phyloP scores from a whole-genome alignment of 2,888 invertebrate species.

The Ethmia dodecea region DNA sequence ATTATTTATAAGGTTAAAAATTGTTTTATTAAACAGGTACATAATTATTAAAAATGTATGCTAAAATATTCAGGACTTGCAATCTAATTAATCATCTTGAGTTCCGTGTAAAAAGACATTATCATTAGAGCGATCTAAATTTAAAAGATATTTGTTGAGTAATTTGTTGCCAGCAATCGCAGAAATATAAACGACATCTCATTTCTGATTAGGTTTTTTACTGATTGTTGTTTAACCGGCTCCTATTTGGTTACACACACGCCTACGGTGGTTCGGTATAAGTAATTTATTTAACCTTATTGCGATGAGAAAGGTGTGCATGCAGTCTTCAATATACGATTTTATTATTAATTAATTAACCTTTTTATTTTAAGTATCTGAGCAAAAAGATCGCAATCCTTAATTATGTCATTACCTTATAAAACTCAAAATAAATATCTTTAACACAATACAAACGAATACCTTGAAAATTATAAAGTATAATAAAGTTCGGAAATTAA shows the following conservation, averaged over 20 bases:
- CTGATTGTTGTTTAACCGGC: slow-evolving; percentile 15
- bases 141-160: too few species aligned
- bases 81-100: slow-evolving; percentile 11
- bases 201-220: too few species aligned
- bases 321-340: slow-evolving; percentile 8
- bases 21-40: too few species aligned
- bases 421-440: slow-evolving; percentile 1
- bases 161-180: too few species aligned
- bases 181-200: too few species aligned
- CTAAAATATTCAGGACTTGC: slow-evolving; percentile 2
- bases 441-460: slow-evolving; percentile 21
- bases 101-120: slow-evolving; percentile 8
- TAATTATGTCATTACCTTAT: neutral
- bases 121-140: slow-evolving; percentile 4
- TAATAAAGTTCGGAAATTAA: slow-evolving; percentile 27
- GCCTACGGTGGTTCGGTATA: slow-evolving; percentile 1
- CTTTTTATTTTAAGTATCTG: slow-evolving; percentile 17
- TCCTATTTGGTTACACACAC: slow-evolving; percentile 9
- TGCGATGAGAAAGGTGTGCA: slow-evolving; percentile 16
- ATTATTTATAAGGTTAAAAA: slow-evolving; percentile 25
- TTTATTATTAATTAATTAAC: slow-evolving; percentile 13
- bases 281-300: slow-evolving; percentile 18
- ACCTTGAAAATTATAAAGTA: neutral
- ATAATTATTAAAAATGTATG: slow-evolving; percentile 24
- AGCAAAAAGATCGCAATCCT: slow-evolving; percentile 2